These are phyloP conservation scores for Parazoanthus darwini DNA, from an alignment of 92 coral and sea anemone species.

Conservation along the genomic window DNA sequence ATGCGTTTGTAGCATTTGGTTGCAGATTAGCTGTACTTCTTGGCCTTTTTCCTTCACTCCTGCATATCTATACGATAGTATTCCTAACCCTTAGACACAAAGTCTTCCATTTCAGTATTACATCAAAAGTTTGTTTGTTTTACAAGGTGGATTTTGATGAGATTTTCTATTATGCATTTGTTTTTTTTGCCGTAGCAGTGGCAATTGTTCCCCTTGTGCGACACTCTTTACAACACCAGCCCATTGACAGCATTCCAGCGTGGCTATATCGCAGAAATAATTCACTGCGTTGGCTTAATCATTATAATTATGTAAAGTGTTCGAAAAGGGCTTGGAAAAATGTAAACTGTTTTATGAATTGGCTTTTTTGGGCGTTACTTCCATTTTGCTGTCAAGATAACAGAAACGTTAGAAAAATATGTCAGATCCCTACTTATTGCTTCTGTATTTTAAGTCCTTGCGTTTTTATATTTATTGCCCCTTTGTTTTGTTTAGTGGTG, in stretches of 20 bases:
- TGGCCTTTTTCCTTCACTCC: not conserved
- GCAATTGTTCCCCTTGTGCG: not conserved
- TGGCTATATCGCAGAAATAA: too few relatives aligned
- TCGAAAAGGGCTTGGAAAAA: not conserved
- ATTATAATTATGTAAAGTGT: not conserved
- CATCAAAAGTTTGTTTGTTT: not conserved
- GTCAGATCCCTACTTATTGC: too few relatives aligned
- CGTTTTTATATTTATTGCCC: too few relatives aligned
- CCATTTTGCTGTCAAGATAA: constrained; percentile 20
- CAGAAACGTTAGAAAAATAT: not conserved
- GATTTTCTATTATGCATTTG: not conserved
- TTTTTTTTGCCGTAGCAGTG: not conserved
- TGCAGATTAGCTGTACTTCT: not conserved
- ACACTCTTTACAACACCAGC: too few relatives aligned
- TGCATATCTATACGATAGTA: constrained; percentile 1
- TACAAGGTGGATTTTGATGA: not conserved
- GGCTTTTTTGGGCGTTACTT: not conserved
- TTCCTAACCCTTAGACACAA: not conserved
- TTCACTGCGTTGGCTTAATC: too few relatives aligned
- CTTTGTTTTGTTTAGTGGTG: not conserved
- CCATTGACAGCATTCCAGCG: too few relatives aligned
- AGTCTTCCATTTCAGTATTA: too few relatives aligned
- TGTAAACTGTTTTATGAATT: too few relatives aligned
- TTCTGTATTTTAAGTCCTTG: not conserved
- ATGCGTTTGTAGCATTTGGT: not conserved